Evolutionary conservation across 2,888 invertebrate species (phyloP), one percentile per base, ranked within the genome.

Genomic region (Acanthacorydalis orientalis): DNA sequence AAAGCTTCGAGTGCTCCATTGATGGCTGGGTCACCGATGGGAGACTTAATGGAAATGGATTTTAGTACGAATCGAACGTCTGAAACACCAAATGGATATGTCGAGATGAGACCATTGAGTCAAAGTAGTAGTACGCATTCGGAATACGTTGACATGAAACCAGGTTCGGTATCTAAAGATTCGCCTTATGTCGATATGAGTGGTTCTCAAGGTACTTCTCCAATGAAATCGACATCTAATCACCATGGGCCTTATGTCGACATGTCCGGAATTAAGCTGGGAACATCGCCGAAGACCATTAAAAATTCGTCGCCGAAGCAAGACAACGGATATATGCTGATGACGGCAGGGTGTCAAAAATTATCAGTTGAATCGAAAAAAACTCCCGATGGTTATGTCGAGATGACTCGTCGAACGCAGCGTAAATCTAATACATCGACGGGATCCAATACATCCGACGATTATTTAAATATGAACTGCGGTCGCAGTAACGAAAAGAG

Each of bases 21-120:
- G 42, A 59, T 84, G 48, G 73, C 72, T 51, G 68, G 70, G 56
- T 68, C 72, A 1, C 56, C 52, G 23, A 78, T 79, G 75, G 80
- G 81, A 53, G 85, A 89, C 66, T 72, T 87, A 55, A 87, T 89
- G 85, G 85, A 86, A 67, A 74, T 89, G 53, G 83, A 83, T 60
- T 83, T 82, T 57, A 74, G 76, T 1, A 15, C 33, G 14, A 31
- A 16, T 10, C 15, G 34, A 48, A 38, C 23, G 12, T 23, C 40
- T 14, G 32, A 35, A 1, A 31, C 32, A 6, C 31, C 16, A 23
- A 51, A 48, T 45, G 64, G 65, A 40, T 68, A 68, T 57, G 61
- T 68, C 34, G 65, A 68, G 57, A 69, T 68, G 68, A 64, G 61
- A 55, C 67, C 67, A 35, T 62, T 62, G 15, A 51, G 55, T 14